These are phyloP conservation scores for Tetramorium simillimum DNA, from an alignment of 1,140 invertebrate species.

Conservation along the genomic window DNA sequence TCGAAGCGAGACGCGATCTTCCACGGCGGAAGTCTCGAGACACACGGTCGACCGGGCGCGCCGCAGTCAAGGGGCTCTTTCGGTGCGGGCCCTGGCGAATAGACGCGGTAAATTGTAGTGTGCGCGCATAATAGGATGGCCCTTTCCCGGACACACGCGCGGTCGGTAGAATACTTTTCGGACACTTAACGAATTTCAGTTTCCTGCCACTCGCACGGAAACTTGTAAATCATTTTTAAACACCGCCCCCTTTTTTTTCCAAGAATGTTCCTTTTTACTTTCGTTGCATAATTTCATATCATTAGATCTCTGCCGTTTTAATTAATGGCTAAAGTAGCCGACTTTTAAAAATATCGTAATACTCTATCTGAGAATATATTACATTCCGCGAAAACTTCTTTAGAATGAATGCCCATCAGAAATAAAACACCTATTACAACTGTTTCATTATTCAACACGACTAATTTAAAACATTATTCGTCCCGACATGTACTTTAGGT, in stretches of 20 bases:
- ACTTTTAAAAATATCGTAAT: not conserved
- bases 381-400: not conserved
- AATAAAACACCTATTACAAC: not conserved
- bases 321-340: not conserved
- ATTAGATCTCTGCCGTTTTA: not conserved
- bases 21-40: not conserved
- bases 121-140: slow-evolving; percentile 48
- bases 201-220: slow-evolving; percentile 31
- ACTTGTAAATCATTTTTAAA: not conserved
- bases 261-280: not conserved
- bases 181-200: slow-evolving; percentile 30
- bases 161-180: slow-evolving; percentile 23
- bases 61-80: slow-evolving; percentile 38
- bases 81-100: slow-evolving; percentile 25
- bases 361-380: not conserved
- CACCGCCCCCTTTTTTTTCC: not conserved
- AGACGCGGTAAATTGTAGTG: slow-evolving; percentile 47
- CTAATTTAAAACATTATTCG: slow-evolving; percentile 23
- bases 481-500: not conserved
- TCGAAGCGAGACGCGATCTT: slow-evolving; percentile 19
- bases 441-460: slow-evolving; percentile 17
- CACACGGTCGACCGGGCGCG: slow-evolving; percentile 20
- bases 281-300: not conserved
- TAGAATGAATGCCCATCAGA: not conserved
- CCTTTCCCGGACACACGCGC: slow-evolving; percentile 16